Evolutionary conservation across 2,113 vertebrate species (phyloP), one percentile per base, ranked within the genome.

Genomic region (Camelus dromedarius): DNA sequence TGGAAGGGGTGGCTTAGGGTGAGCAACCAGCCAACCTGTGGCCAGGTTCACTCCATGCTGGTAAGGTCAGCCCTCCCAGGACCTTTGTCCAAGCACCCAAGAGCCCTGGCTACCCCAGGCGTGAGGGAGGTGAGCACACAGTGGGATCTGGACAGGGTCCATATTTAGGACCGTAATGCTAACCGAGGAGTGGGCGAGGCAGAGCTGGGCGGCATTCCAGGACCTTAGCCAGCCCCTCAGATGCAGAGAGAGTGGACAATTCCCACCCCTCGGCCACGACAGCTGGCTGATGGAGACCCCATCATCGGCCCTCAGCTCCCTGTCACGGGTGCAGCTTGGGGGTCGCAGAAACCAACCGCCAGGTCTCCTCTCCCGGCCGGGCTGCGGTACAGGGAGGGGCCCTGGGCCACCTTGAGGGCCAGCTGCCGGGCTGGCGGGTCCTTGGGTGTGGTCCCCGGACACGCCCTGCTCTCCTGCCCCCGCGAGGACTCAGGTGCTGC

Each of bases 401-500:
- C 38, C 5, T 42, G 38, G 38, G 38, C 38, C 38, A 42, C 6
- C 18, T 11, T 26, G 58, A 48, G 16, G 58, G 8, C 38, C 24
- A 10, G 19, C n/a, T 9, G 5, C 0, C 12, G 8, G 80, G 19
- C 8, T 10, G 81, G 4, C 6, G 24, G 32, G 50, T 0, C 38
- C 11, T 26, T 11, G 8, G 35, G n/a, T 1, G 18, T 12, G 24
- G 20, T 13, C 28, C 48, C 7, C 3, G 18, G 46, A 20, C 28
- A 3, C 18, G 6, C 1, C 13, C 18, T 19, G 0, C 28, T 8
- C 26, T 3, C 35, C 60, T 9, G 22, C 22, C 22, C 3, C 0
- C 0, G 0, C 3, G 13, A 24, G 24, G 20, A 12, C 2, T 1
- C 15, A 9, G 19, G 0, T 26, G 5, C 72, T 6, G 30, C 28